phyloP scores from a whole-genome alignment of 2,888 invertebrate genomes.

The Oligia fasciuncula region DNA sequence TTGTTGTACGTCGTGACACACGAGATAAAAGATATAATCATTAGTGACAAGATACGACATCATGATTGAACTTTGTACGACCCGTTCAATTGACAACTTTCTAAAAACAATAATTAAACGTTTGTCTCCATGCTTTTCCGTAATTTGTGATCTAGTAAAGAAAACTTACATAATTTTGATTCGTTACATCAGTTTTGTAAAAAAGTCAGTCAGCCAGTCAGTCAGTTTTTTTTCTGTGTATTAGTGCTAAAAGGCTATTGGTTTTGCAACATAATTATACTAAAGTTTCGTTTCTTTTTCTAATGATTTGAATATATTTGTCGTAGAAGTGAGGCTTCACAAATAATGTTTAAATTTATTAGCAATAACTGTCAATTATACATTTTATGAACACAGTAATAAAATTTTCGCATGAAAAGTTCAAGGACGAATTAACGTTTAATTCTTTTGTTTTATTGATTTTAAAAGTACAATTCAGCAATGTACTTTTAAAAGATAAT shows the following conservation, averaged over 20 bases:
- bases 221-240: no score
- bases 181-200: constrained; percentile 4
- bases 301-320: constrained; percentile 31
- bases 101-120: constrained; percentile 13
- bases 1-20: constrained; percentile 26
- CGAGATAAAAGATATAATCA: constrained; percentile 28
- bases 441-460: constrained; percentile 19
- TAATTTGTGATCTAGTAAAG: constrained; percentile 1
- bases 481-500: constrained; percentile 16
- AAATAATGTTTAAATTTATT: constrained; percentile 48
- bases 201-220: no score
- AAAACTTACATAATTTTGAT: constrained; percentile 15
- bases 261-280: constrained; percentile 13
- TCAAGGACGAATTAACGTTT: constrained; percentile 44
- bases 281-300: constrained; percentile 23
- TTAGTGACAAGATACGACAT: constrained; percentile 23
- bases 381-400: constrained; percentile 40
- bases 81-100: constrained; percentile 33
- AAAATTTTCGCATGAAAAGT: constrained; percentile 32
- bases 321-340: constrained; percentile 12
- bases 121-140: background rate
- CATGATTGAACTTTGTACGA: constrained; percentile 32
- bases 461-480: background rate
- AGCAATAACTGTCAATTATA: constrained; percentile 46
- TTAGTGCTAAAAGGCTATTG: constrained; percentile 21